Evolutionary conservation across 2,113 vertebrate genomes (phyloP), one percentile per base, ranked within the genome.

Genomic region (Oryctolagus cuniculus): DNA sequence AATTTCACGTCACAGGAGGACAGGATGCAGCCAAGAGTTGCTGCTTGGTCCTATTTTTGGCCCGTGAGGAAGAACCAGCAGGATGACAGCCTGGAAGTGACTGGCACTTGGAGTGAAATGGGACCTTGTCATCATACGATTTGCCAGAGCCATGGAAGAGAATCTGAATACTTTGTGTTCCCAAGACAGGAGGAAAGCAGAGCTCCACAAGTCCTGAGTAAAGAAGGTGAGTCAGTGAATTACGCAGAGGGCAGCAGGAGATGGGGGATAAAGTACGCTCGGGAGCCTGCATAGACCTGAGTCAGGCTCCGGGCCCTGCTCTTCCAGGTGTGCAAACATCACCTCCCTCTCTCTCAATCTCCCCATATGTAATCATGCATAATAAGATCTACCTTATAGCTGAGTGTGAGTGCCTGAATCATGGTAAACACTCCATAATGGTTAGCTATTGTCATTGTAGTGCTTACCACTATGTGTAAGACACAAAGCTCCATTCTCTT

Each of bases 71-170:
- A 92, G 85, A 67, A 87, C 29, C 73, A 64, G 38, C 89, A 34
- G 22, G 64, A 72, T 94, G 73, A 70, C 27, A 53, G 77, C 55
- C 19, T 77, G 66, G 44, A 89, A 63, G 55, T 93, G 82, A 89
- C 64, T 80, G 61, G 67, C 55, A 81, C 66, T 29, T 91, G 34
- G 66, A 89, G 38, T 93, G 67, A 90, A 92, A 90, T 79, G 58
- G 29, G 44, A 78, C n/a, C 58, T 78, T 94, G 77, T 87, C 87
- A 87, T 72, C 53, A 27, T 1, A 75, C 17, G 85, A 87, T 88
- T 72, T 86, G 21, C 79, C 88, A 74, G 24, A 51, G 8, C 4
- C 38, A 75, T 84, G 44, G 55, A 69, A 91, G 64, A 44, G 24
- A 92, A 36, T 49, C 24, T 19, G 38, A 93, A 51, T 24, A 75